Conservation (phyloP, 2,797 vertebrate genomes). For the Taeniopygia guttata region DNA sequence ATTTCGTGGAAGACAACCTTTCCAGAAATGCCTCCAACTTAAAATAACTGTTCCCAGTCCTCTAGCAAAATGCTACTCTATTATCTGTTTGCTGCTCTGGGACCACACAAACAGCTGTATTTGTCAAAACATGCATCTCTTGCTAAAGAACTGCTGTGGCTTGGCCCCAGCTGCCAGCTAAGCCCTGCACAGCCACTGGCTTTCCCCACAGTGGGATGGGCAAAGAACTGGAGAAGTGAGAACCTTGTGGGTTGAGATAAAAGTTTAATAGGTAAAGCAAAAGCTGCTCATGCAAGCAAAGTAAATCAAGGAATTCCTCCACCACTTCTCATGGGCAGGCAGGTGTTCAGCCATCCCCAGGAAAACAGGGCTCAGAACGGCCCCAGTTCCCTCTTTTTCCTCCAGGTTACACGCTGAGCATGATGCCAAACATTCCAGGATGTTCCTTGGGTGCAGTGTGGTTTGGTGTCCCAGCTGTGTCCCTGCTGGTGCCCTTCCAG, state of each 20-base stretch:
- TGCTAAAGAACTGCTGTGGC: neutral
- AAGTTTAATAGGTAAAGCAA: neutral
- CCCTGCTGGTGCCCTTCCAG: neutral
- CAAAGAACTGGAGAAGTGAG: neutral
- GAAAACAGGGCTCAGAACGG: neutral
- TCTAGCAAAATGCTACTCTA: slow-evolving; percentile 12
- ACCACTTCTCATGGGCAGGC: neutral
- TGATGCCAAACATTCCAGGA: rapidly evolving
- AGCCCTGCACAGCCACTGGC: neutral
- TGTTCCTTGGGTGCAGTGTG: neutral
- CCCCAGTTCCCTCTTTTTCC: neutral
- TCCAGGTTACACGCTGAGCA: neutral
- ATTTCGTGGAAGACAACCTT: neutral
- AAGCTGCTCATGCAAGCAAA: neutral
- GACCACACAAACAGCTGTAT: neutral
- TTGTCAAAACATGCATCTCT: neutral
- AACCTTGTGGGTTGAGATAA: neutral
- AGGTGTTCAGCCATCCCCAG: neutral
- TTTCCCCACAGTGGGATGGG: neutral
- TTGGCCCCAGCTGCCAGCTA: neutral
- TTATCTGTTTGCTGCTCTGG: neutral
- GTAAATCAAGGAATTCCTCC: neutral
- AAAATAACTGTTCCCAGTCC: slow-evolving; percentile 18
- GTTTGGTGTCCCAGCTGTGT: neutral
- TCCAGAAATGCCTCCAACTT: slow-evolving; percentile 6